Percentiles rank a stretch among this genome's conserved stretches.
Evolutionary conservation across 2,797 vertebrate species (phyloP).

Genomic region (Chelmon rostratus): DNA sequence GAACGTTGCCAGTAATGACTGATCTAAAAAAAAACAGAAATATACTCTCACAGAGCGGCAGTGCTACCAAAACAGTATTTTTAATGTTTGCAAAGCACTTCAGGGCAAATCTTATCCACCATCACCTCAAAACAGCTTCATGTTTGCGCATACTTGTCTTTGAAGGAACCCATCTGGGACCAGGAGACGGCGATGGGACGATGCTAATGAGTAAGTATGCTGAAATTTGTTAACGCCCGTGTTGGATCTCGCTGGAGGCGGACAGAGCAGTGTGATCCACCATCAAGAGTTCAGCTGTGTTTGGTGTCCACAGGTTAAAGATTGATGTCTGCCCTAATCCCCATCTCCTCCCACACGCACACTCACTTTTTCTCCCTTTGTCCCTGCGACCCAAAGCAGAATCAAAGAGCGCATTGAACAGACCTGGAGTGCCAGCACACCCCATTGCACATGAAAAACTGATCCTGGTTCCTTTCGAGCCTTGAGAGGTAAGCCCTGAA

Average conservation of each 20-base stretch:
- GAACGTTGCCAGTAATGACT: not conserved
- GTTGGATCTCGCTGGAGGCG: slow-evolving; percentile 40
- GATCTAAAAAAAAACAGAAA: not conserved
- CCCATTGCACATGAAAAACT: slow-evolving; percentile 81
- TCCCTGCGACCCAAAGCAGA: slow-evolving; percentile 60
- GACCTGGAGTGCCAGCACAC: slow-evolving; percentile 78
- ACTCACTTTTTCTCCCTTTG: slow-evolving; percentile 73
- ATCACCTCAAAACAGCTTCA: not conserved
- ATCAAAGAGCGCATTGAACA: slow-evolving; percentile 79
- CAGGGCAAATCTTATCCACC: not conserved
- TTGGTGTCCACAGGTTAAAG: slow-evolving; percentile 76
- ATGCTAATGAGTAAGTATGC: slow-evolving; percentile 36
- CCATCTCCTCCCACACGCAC: slow-evolving; percentile 72
- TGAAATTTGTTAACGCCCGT: slow-evolving; percentile 46
- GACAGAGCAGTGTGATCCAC: slow-evolving; percentile 51
- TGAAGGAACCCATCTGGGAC: slow-evolving; percentile 14
- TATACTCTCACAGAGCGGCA: not conserved
- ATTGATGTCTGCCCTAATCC: slow-evolving; percentile 75
- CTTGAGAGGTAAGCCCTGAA: slow-evolving; percentile 72
- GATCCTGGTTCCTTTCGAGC: slow-evolving; percentile 58
- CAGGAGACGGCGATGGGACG: not conserved
- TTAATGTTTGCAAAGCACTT: not conserved
- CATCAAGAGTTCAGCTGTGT: slow-evolving; percentile 68
- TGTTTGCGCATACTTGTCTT: not conserved
- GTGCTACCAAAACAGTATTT: not conserved